Base-by-base conservation (phyloP, 2,797 vertebrate genomes). In the Epinephelus awoara region DNA sequence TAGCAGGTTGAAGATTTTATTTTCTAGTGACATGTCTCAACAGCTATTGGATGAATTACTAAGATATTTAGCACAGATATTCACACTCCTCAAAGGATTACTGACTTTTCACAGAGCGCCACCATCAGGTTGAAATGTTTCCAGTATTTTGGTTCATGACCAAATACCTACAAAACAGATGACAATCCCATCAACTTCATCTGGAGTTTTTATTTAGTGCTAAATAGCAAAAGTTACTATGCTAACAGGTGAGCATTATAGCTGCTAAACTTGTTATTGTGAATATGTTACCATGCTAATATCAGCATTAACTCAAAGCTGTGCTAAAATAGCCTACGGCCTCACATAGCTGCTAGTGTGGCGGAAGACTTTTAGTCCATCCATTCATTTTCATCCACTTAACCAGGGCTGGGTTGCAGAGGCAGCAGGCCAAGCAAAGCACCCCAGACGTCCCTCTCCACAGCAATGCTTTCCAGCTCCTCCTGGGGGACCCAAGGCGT, bases 131-230 rank as follows among this genome's bases (percentile, higher is more conserved):
- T 42, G 40, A 34, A 34, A 19, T 9, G 1, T 40, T 3, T 52
- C 17, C 34, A 67, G 25, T 54, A 11, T 8, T 34, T 7, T 34
- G 8, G 27, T 34, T 34, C 6, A 34, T 38, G 14, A 40, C n/a
- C 34, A 51, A 67, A 67, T 49, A n/a, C 46, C 46, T 49, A 51
- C 19, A 66, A 51, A 50, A 61, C 14, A 15, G 40, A 47, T 63
- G 61, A 63, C 44, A 34, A 19, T 47, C 44, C 44, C 9, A 10
- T 50, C 9, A 64, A 2, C 23, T 25, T 49, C 23, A 29, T 23
- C 44, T 49, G 44, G 27, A 55, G 6, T 44, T 40, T 51, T 27
- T 66, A 17, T 54, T 50, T n/a, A n/a, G 9, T 13, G 23, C 51
- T 23, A 23, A 54, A 19, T 14, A 67, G 38, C 17, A 3, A 27